phyloP scores from a whole-genome alignment of 2,888 invertebrate genomes.

The Orchesellides sinensis region DNA sequence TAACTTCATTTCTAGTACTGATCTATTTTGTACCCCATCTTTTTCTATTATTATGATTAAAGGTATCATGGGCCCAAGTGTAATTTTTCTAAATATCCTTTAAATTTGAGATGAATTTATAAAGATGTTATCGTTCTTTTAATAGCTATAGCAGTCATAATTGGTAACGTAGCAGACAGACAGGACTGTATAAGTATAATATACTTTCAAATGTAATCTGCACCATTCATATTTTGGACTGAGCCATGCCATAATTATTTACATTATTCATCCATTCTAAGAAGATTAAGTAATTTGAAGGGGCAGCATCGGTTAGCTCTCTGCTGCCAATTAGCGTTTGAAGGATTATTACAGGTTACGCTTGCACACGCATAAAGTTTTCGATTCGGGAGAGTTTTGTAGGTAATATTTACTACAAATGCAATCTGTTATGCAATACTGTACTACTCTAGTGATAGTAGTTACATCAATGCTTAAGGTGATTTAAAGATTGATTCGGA shows the following conservation, averaged over 20 bases:
- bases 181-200: background rate
- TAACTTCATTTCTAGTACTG: background rate
- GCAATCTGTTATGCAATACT: too few relatives aligned
- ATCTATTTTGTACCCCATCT: background rate
- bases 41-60: background rate
- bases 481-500: conserved; percentile 49
- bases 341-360: conserved; percentile 65
- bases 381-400: too few relatives aligned
- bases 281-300: conserved; percentile 53
- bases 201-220: background rate
- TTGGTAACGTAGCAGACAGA: too few relatives aligned
- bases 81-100: background rate
- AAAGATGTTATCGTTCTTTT: background rate
- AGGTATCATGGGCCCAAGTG: background rate
- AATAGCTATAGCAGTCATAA: background rate
- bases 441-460: background rate
- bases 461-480: conserved; percentile 28
- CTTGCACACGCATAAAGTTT: conserved; percentile 10
- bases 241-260: background rate
- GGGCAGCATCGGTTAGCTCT: conserved; percentile 36
- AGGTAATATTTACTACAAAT: too few relatives aligned
- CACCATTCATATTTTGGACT: background rate
- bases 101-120: background rate
- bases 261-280: background rate
- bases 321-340: conserved; percentile 60